A percentile compares a stretch with the other conserved stretches of the same genome.
These are phyloP conservation scores for Serrognathus titanus DNA, from an alignment of 2,888 invertebrate species.

Conservation along the genomic window DNA sequence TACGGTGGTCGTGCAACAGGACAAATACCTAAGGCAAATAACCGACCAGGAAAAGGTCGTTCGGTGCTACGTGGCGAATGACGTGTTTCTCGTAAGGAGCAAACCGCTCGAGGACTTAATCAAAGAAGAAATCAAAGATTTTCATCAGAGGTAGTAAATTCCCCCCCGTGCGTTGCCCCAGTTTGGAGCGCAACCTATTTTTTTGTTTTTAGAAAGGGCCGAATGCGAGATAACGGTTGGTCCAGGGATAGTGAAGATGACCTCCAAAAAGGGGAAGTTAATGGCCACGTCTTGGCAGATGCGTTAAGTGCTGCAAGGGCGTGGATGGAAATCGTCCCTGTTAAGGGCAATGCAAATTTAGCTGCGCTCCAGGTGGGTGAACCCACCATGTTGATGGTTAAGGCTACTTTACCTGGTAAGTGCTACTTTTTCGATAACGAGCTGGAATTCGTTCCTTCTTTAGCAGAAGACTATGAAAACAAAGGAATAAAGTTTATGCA, in stretches of 20 bases:
- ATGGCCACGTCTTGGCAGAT: constrained; percentile 27
- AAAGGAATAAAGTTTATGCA: too few species aligned
- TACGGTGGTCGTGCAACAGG: constrained; percentile 71
- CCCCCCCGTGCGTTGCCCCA: too few species aligned
- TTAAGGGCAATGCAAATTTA: constrained; percentile 45
- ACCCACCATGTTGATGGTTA: constrained; percentile 63
- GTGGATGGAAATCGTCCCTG: constrained; percentile 64
- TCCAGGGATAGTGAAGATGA: constrained; percentile 45
- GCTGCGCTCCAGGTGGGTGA: constrained; percentile 69
- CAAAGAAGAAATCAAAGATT: constrained; percentile 44
- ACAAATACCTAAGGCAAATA: constrained; percentile 68
- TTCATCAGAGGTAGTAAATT: constrained; percentile 6
- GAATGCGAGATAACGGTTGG: constrained; percentile 57
- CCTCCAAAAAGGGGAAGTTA: constrained; percentile 38
- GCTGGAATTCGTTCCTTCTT: too few species aligned
- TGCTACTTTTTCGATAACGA: too few species aligned
- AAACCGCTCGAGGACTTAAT: constrained; percentile 55
- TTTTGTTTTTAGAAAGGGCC: constrained; percentile 53
- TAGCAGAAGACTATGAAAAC: too few species aligned
- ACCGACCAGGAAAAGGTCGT: constrained; percentile 66
- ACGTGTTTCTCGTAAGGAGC: constrained; percentile 57
- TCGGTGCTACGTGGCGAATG: constrained; percentile 58
- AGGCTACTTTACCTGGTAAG: constrained; percentile 61
- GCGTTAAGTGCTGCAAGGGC: constrained; percentile 54
- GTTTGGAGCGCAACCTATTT: not conserved